Base-by-base conservation (phyloP, 2,888 invertebrate species). In the Drosophila aldrichi region DNA sequence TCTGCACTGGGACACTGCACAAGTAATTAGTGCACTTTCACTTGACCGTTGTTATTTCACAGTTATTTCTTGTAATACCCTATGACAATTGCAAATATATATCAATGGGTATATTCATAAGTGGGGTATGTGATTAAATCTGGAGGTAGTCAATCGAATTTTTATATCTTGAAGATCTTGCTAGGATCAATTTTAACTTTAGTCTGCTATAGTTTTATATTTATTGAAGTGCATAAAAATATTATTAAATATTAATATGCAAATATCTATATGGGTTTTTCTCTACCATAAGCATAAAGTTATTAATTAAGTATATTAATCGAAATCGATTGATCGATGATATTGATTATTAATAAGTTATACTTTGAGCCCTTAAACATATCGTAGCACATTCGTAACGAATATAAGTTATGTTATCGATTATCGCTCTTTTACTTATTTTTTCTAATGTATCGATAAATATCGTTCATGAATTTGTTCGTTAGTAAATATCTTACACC, bases 11-110 rank as follows among this genome's bases (percentile, higher is more conserved):
- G 58, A 67, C 56, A 60, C 25, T 76, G 77, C 76, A 76, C 77
- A 69, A 77, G 83, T 82, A 85, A 82, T 82, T 82, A 82, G 81
- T 85, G 81, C 83, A 82, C 81, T 85, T 65, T 68, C 73, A 83
- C 79, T 84, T 84, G 84, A 79, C 82, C 82, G 67, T 76, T 71
- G 62, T 66, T 77, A 57, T 62, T 64, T 54, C 72, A 64, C 59
- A 56, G 38, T 38, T 20, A 65, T 67, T 29, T 43, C 41, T 58
- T 41, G 3, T 44, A 9, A 52, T 64, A 52, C 63, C 57, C 58
- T 63, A 54, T 38, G 18, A 2, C 29, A 29, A 58, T 48, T 48
- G 46, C 12, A 14, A 36, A 44, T 46, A 3, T 36, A 12, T 22
- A n/a, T 12, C 3, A 20, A 6, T 14, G 58, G 48, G 38, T 16